phyloP scores from a whole-genome alignment of 2,888 invertebrate genomes.

The Mechanitis messenoides region DNA sequence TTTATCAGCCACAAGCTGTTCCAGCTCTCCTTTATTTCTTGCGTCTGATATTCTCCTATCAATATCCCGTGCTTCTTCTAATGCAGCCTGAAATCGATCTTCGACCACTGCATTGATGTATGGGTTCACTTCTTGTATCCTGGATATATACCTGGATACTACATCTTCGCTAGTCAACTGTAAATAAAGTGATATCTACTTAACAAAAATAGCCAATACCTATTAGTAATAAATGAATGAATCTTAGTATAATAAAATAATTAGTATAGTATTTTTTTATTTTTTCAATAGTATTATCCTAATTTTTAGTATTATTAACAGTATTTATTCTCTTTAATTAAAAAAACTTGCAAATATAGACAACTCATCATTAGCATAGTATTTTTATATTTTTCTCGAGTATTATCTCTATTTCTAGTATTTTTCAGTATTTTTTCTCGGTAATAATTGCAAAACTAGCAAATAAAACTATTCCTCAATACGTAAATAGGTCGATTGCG shows the following conservation, averaged over 20 bases:
- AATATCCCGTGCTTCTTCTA: slow-evolving; percentile 78
- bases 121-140: slow-evolving; percentile 81
- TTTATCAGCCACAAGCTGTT: slow-evolving; percentile 63
- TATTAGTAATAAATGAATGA: not conserved
- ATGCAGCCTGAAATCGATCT: slow-evolving; percentile 78
- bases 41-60: slow-evolving; percentile 64
- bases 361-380: too few species aligned
- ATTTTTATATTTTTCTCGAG: too few species aligned
- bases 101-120: slow-evolving; percentile 83
- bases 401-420: too few species aligned
- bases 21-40: slow-evolving; percentile 42
- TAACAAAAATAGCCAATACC: not conserved
- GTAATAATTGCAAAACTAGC: too few species aligned
- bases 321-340: too few species aligned
- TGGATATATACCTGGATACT: slow-evolving; percentile 77
- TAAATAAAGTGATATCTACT: not conserved
- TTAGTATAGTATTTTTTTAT: too few species aligned
- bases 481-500: slow-evolving; percentile 15
- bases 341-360: too few species aligned
- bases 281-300: too few species aligned
- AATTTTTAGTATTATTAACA: too few species aligned
- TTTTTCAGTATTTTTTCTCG: too few species aligned
- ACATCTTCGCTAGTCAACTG: slow-evolving; percentile 79
- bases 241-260: too few species aligned
- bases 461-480: slow-evolving; percentile 15